Evolutionary conservation across 2,888 invertebrate genomes (phyloP).

Genomic region (Chirona hameri): DNA sequence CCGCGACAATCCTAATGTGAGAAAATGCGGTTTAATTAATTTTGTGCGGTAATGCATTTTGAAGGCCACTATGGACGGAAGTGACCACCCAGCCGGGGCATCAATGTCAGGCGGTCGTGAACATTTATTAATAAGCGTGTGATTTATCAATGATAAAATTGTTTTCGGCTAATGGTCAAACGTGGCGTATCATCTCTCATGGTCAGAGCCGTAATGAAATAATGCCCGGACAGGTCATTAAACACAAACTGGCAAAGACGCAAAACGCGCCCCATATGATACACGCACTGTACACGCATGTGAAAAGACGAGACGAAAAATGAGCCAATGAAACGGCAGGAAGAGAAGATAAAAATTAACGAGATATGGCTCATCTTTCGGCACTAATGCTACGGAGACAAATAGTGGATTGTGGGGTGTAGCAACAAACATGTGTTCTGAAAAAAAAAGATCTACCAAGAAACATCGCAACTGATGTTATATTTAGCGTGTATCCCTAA

Average conservation of each 20-base stretch:
- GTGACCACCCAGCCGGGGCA: neutral
- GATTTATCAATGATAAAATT: conserved; percentile 27
- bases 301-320: neutral
- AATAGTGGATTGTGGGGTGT: too few relatives aligned
- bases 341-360: too few relatives aligned
- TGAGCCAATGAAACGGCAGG: too few relatives aligned
- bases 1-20: neutral
- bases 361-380: too few relatives aligned
- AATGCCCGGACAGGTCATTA: neutral
- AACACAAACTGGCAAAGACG: neutral
- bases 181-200: neutral
- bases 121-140: conserved; percentile 12
- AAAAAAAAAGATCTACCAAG: too few relatives aligned
- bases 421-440: too few relatives aligned
- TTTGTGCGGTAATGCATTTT: neutral
- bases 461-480: too few relatives aligned
- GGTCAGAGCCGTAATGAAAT: conserved; percentile 1
- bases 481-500: too few relatives aligned
- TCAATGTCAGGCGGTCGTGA: neutral
- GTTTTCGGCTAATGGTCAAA: conserved; percentile 14
- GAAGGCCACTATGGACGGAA: neutral
- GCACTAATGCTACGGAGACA: too few relatives aligned
- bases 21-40: conserved; percentile 26
- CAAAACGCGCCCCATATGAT: neutral
- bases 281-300: neutral